Evolutionary conservation across 2,113 vertebrate genomes (phyloP).

Genomic region (Prionailurus viverrinus): DNA sequence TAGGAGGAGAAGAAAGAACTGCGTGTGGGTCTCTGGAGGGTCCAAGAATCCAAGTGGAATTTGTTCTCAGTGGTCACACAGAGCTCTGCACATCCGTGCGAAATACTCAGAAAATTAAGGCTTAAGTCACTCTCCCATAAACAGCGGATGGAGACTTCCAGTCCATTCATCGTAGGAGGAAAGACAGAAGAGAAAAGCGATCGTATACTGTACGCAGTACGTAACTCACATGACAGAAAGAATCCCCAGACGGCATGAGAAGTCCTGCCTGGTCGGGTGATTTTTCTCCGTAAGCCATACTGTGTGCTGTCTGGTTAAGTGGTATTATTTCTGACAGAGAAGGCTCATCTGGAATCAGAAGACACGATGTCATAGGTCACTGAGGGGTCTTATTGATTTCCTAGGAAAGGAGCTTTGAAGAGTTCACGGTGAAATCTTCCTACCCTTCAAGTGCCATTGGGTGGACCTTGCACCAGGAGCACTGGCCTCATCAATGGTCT

Average conservation of each 20-base stretch:
- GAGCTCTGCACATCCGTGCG: background rate
- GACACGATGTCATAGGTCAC: background rate
- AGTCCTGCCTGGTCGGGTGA: background rate
- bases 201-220: no score
- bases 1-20: background rate
- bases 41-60: background rate
- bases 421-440: background rate
- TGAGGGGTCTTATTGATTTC: background rate
- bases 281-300: background rate
- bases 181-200: background rate
- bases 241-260: background rate
- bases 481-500: accelerated
- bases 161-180: background rate
- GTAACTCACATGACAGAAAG: background rate
- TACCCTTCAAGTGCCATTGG: background rate
- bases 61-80: background rate
- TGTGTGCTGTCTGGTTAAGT: background rate
- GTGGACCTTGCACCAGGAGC: background rate
- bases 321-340: background rate
- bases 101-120: background rate
- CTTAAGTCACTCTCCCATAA: background rate
- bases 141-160: background rate
- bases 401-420: background rate
- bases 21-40: background rate
- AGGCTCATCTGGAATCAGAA: background rate